Base-by-base conservation (phyloP, 2,888 invertebrate genomes). In the Caradrina clavipalpis region DNA sequence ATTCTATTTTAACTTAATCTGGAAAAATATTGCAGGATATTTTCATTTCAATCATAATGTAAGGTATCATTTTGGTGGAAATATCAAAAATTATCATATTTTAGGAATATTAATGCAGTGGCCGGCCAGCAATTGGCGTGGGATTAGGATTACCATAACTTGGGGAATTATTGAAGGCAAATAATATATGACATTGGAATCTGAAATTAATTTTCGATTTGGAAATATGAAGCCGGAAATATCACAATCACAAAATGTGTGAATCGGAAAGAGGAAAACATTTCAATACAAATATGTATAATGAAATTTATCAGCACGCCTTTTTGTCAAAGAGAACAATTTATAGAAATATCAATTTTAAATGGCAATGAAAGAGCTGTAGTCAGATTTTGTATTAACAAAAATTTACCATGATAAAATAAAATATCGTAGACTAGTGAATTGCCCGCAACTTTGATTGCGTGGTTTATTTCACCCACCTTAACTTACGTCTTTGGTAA, bases 131-230 rank as follows among this genome's bases (percentile, higher is more conserved):
- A 63, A 76, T 76, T 63, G 76, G 74, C 60, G 53, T 54, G 58
- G 64, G 64, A 77, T 77, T 77, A 73, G 78, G 69, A 81, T 81
- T 77, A 70, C 64, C 73, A 77, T 81, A 80, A 77, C 78, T 80
- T 70, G 57, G 74, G 67, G 68, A 73, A 59, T 77, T 79, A 79
- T 80, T 73, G 66, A 65, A 73, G 58, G 76, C 67, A 70, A 7
- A 76, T 76, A 73, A 73, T 76, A 68, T 76, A 76, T 64, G 58
- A 61, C 53, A 70, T 64, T 75, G 39, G 71, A 56, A 75, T 56
- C 51, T 50, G 68, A 73, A 60, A 78, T 78, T 61, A 68, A 73
- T 61, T 77, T 76, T 57, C 49, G 22, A 26, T 60, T 60, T 68
- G 50, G 53, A 39, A 78, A 64, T 50, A 62, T 49, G 19, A 26